These are phyloP conservation scores for Leptatherina wallacei DNA, from an alignment of 2,797 vertebrate species.

Conservation along the genomic window DNA sequence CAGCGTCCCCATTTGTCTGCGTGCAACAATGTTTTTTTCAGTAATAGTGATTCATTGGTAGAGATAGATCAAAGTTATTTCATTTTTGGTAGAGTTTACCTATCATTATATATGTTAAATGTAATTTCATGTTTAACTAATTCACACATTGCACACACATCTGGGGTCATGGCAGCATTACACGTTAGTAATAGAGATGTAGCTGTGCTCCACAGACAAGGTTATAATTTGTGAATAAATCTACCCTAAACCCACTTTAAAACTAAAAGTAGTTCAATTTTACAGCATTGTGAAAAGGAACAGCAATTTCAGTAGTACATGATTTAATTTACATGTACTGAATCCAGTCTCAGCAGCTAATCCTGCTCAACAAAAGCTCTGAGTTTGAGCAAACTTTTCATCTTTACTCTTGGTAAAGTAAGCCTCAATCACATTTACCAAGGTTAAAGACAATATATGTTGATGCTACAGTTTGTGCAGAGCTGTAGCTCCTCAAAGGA, in stretches of 20 bases:
- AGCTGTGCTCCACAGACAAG: not conserved
- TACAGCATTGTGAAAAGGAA: not conserved
- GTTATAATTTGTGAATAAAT: not conserved
- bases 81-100: not conserved
- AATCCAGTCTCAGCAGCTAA: conserved; percentile 4
- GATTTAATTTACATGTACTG: not conserved
- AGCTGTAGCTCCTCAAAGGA: conserved; percentile 49
- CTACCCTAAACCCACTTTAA: not conserved
- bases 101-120: not conserved
- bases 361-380: conserved; percentile 27
- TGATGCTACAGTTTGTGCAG: conserved; percentile 53
- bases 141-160: conserved; percentile 9
- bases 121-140: not conserved
- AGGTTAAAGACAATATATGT: conserved; percentile 50
- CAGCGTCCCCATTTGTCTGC: conserved; percentile 80
- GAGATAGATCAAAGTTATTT: conserved; percentile 19
- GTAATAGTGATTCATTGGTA: conserved; percentile 45
- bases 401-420: conserved; percentile 48
- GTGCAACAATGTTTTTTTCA: conserved; percentile 70
- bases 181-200: not conserved
- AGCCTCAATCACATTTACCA: conserved; percentile 65
- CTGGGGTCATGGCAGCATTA: not conserved
- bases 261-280: not conserved
- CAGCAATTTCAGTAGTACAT: conserved; percentile 4
- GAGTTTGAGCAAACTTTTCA: conserved; percentile 26